A percentile compares a stretch with the other conserved stretches of the same genome.
Conservation (phyloP, 2,797 vertebrate species). For the Helarctos malayanus region DNA sequence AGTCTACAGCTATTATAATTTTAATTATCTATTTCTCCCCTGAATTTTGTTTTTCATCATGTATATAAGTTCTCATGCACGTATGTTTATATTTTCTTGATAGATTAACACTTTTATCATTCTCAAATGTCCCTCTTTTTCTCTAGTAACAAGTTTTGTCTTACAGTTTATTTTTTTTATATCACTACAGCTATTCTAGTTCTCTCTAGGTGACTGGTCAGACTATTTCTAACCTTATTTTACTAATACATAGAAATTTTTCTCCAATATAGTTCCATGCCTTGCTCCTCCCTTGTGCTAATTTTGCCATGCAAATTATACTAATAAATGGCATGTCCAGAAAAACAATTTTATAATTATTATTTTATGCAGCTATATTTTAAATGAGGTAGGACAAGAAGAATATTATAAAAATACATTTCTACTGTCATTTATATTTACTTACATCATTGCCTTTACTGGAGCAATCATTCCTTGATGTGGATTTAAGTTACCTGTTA, state of each 20-base stretch:
- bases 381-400: not conserved
- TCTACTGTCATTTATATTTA: not conserved
- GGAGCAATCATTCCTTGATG: not conserved
- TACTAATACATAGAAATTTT: not conserved
- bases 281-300: not conserved
- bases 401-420: not conserved
- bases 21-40: not conserved
- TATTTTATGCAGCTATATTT: not conserved
- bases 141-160: not conserved
- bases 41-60: not conserved
- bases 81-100: not conserved
- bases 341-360: not conserved
- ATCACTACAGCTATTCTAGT: not conserved
- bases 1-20: not conserved
- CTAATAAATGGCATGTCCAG: not conserved
- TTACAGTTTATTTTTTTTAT: not conserved
- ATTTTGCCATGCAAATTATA: not conserved
- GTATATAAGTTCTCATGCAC: not conserved
- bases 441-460: not conserved
- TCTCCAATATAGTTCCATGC: not conserved
- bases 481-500: not conserved
- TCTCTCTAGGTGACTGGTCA: not conserved
- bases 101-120: not conserved
- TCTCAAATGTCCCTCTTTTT: not conserved
- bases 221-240: not conserved